Evolutionary conservation across 2,888 invertebrate genomes (phyloP).

Genomic region (Cephus spinipes): DNA sequence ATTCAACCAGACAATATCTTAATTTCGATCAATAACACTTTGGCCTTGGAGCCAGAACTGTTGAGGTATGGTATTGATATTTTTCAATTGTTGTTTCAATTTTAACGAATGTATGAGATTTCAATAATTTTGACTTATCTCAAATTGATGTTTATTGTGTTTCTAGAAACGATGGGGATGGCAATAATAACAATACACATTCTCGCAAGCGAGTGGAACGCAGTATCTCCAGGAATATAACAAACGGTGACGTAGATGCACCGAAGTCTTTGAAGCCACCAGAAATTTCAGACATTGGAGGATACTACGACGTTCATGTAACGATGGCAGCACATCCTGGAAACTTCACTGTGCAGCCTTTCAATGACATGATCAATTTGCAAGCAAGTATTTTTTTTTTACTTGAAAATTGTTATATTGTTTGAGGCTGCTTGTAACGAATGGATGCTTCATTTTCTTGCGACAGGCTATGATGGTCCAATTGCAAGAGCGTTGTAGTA

Average conservation of each 20-base stretch:
- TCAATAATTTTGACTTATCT: too few species aligned
- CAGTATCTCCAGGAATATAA: constrained; percentile 28
- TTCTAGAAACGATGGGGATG: constrained; percentile 34
- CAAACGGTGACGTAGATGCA: constrained; percentile 24
- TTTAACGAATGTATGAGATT: too few species aligned
- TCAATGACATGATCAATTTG: constrained; percentile 28
- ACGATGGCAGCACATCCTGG: constrained; percentile 83
- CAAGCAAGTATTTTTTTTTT: constrained; percentile 36
- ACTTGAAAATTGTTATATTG: too few species aligned
- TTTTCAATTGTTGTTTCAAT: too few species aligned
- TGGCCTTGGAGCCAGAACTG: constrained; percentile 73
- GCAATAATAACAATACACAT: constrained; percentile 53
- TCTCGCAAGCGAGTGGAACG: constrained; percentile 43
- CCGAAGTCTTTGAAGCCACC: constrained; percentile 60
- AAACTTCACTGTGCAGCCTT: constrained; percentile 74
- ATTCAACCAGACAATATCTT: constrained; percentile 73
- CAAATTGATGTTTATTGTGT: too few species aligned
- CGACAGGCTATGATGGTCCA: constrained; percentile 73
- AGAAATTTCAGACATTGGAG: constrained; percentile 66
- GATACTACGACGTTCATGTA: constrained; percentile 78
- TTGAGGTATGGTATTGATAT: constrained; percentile 61
- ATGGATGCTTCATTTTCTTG: not conserved
- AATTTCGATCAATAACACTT: constrained; percentile 78
- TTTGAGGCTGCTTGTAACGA: not conserved
- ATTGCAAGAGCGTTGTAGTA: constrained; percentile 74